Base-by-base conservation (phyloP, 64 coral and sea anemone genomes). In the Stichodactyla helianthus region DNA sequence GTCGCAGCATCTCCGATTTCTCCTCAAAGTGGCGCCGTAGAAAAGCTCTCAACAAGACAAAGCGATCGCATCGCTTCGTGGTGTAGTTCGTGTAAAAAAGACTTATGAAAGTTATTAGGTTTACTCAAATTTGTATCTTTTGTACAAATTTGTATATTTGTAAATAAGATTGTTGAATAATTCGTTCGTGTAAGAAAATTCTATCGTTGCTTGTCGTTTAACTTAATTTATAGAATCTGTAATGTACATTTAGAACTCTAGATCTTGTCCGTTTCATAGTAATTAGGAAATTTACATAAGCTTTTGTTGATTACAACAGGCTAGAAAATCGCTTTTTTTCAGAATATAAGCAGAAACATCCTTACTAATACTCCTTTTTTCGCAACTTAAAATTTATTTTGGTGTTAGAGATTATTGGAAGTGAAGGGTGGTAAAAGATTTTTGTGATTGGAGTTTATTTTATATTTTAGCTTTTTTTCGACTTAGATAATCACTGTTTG, bases 141-240 rank as follows among this genome's bases (percentile, higher is more conserved):
- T 94, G 93, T 94, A 94, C 89, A 94, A 91, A 94, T 95, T 95
- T 95, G 94, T 92, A 95, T 89, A 96, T 96, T 96, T 96, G 94
- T 96, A 96, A 90, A 96, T 96, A 96, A 78, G 86, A 88, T 89
- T 28, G 13, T 79, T 70, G 83, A 54, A 88, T 50, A 86, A 85
- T 78, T 90, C 59, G 25, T 81, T 80, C 79, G 53, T 58, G 84
- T 23, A 87, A 59, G 50, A 84, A 74, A 60, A 87, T 92, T 92
- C 84, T 87, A 50, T 27, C 77, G 62, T 86, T 82, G 35, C 20
- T 81, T 59, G 57, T 67, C 6, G 50, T 6, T 35, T 44, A 3
- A 1, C 35, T 18, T 86, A 54, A 50, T 35, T 68, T 19, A 65
- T 79, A 77, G 23, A 86, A 35, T 76, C 55, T n/a, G 77, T 87